phyloP scores from a whole-genome alignment of 2,797 vertebrate species.

The Cottoperca gobio region DNA sequence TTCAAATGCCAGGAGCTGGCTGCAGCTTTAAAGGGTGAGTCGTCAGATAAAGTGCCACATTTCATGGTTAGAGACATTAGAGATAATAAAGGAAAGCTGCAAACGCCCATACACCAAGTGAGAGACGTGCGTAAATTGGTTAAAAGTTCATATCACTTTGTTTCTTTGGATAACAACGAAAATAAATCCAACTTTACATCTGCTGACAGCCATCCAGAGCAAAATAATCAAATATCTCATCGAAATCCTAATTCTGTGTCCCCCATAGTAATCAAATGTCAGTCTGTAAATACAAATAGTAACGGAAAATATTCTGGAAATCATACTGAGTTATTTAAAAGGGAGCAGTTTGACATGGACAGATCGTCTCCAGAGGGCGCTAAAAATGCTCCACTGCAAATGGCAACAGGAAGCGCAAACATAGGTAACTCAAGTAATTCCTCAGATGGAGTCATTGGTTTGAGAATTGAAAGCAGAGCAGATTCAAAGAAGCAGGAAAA shows the following conservation, averaged over 20 bases:
- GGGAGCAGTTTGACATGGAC: slow-evolving; percentile 60
- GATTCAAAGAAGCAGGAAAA: slow-evolving; percentile 82
- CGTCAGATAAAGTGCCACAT: slow-evolving; percentile 91
- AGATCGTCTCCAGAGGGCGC: slow-evolving; percentile 86
- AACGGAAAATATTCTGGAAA: slow-evolving; percentile 67
- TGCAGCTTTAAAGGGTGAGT: slow-evolving; percentile 83
- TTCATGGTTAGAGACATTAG: slow-evolving; percentile 93
- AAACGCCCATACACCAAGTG: slow-evolving; percentile 94
- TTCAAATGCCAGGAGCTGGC: slow-evolving; percentile 81
- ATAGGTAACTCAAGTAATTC: slow-evolving; percentile 68
- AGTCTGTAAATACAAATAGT: slow-evolving; percentile 89
- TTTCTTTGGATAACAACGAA: slow-evolving; percentile 88
- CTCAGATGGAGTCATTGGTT: slow-evolving; percentile 78
- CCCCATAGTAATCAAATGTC: slow-evolving; percentile 94
- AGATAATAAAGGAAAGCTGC: slow-evolving; percentile 89
- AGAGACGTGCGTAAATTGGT: slow-evolving; percentile 95
- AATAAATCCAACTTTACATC: slow-evolving; percentile 75
- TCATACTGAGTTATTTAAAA: slow-evolving; percentile 48
- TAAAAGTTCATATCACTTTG: slow-evolving; percentile 91
- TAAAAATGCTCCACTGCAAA: slow-evolving; percentile 79
- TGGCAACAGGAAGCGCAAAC: slow-evolving; percentile 74
- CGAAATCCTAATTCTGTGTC: slow-evolving; percentile 83
- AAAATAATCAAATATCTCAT: slow-evolving; percentile 80
- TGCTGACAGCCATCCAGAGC: slow-evolving; percentile 82
- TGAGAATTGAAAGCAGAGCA: slow-evolving; percentile 84